Evolutionary conservation across 2,888 invertebrate species (phyloP), one percentile per base, ranked within the genome.

Genomic region (Caenorhabditis sp.): DNA sequence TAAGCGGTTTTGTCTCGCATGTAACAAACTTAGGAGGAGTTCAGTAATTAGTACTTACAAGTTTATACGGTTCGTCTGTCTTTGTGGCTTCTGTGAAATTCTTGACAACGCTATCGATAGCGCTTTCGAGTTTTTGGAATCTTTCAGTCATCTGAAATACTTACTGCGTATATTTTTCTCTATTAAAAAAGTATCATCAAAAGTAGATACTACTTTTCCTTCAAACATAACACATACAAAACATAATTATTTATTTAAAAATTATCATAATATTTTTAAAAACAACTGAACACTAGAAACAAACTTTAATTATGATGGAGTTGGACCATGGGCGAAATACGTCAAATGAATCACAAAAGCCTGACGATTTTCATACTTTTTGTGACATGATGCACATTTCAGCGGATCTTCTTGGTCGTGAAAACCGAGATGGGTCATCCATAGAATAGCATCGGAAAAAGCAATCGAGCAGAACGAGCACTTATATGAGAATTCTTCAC

Each of bases 341-440:
- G 63, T 63, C 17, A 71, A 38, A 43, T 71, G 71, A 38, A 71
- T 63, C 26, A 63, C 67, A 52, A 71, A 71, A 1, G 67, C 60
- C 36, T 63, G 63, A 3, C 69, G 65, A 60, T 71, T 71, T 26
- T 67, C 67, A 21, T 67, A 71, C n/a, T 57, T 49, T n/a, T 59
- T 31, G 1, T n/a, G 20, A 43, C 71, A 71, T n/a, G 63, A 59
- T 7, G 71, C 50, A 27, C 71, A 71, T 53, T 60, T 60, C 50
- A 71, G 60, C 7, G 67, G 67, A 20, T 67, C 59, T 1, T 57
- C 43, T 10, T 36, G 36, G 26, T 71, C 67, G 26, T 71, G 71
- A 59, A 63, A 71, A 14, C 56, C 59, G 12, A 71, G 56, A 23
- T 71, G 71, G 1, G 36, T 63, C 71, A 71, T 71, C 71, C 71